Base-by-base conservation (phyloP, 1,140 invertebrate genomes). In the Ooceraea biroi region DNA sequence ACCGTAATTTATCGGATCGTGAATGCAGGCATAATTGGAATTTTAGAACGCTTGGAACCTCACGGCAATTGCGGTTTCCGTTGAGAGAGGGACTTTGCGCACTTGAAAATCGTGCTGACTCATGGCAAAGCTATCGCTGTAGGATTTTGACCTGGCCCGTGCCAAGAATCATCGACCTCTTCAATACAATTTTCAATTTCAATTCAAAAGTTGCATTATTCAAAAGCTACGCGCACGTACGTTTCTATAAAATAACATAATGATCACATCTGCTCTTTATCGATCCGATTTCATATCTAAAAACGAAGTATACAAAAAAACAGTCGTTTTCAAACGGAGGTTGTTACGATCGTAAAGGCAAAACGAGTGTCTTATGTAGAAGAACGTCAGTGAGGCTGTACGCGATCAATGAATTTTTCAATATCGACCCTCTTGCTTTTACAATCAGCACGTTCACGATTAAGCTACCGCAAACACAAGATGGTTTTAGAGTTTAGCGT, bases 41-140 rank as follows among this genome's bases (percentile, higher is more conserved):
- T 63, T 82, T 55, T 41, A 30, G 48, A 65, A 84, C 72, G 63
- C 30, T 48, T 27, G 48, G 14, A 19, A 44, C 25, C 22, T 19
- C 36, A 36, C 44, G 48, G 50, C 84, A 50, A 71, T 83, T 86
- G 84, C 41, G 71, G 84, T 83, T 83, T 50, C 55, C 68, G 36
- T 61, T 85, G 44, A 80, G 30, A 30, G 27, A 11, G 12, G n/a
- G 76, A 82, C 46, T 74, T 55, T 12, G 44, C 66, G 11, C 44
- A 58, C 52, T 74, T 74, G 25, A 46, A 52, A 82, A 82, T 25
- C 30, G 11, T 11, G 25, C 44, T 61, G 57, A 76, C 10, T 57
- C 30, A 83, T 10, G 52, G 52, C 61, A 10, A 52, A 61, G n/a
- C 19, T 78, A 76, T 63, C 58, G 44, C 60, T 63, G 61, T 30